These are phyloP conservation scores for Empidonax alnorum DNA, from an alignment of 2,113 vertebrate genomes.

Conservation along the genomic window DNA sequence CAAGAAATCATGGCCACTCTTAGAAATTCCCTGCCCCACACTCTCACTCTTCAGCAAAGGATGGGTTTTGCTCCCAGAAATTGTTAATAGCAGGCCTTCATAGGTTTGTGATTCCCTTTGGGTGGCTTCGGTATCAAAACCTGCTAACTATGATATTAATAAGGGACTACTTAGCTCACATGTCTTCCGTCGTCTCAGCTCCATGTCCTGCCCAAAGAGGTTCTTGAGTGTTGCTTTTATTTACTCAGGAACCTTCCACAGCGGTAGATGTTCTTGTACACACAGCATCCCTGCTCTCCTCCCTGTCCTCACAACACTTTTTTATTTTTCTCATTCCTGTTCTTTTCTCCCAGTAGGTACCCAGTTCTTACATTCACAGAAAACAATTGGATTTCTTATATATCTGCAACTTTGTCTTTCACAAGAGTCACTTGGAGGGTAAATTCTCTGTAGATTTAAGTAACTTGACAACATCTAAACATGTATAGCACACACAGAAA, in stretches of 20 bases:
- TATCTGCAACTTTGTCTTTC: slow-evolving; percentile 12
- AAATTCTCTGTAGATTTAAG: background rate
- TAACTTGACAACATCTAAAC: background rate
- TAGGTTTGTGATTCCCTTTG: background rate
- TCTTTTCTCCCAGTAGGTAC: background rate
- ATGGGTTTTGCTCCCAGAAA: background rate
- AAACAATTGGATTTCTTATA: background rate
- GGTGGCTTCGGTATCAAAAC: background rate
- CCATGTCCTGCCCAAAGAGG: background rate
- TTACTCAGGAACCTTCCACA: background rate
- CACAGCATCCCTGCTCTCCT: background rate
- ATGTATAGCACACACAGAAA: background rate
- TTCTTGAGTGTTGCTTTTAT: background rate
- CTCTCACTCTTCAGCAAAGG: background rate
- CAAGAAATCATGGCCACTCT: background rate
- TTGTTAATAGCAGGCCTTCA: background rate
- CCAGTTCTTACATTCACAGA: background rate
- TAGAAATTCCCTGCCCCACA: background rate
- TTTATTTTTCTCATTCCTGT: background rate
- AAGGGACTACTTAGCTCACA: background rate
- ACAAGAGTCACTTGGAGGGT: background rate
- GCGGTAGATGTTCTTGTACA: background rate
- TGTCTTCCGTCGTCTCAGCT: background rate
- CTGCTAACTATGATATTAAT: background rate
- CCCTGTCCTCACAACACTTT: background rate